These are phyloP conservation scores for Takifugu ocellatus DNA, from an alignment of 2,797 vertebrate species.

Conservation along the genomic window DNA sequence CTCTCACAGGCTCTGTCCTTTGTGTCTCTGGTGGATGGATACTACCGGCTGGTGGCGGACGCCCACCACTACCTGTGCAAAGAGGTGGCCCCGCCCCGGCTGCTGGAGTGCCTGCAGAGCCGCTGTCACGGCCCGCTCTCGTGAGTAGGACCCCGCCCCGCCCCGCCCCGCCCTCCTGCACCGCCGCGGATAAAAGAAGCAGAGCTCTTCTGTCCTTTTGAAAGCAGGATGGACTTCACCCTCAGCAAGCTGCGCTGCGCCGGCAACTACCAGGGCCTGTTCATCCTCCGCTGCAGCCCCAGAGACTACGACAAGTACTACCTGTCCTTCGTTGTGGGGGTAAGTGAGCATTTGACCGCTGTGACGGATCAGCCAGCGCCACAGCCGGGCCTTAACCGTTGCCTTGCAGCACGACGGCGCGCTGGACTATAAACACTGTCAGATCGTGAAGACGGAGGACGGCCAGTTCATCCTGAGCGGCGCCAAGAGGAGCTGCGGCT, in stretches of 20 bases:
- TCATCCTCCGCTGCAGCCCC: slow-evolving; percentile 91
- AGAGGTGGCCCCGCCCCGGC: slow-evolving; percentile 88
- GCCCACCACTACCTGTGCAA: slow-evolving; percentile 95
- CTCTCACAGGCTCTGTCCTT: slow-evolving; percentile 90
- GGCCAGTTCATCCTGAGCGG: slow-evolving; percentile 90
- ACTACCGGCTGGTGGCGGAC: slow-evolving; percentile 91
- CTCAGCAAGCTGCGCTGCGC: slow-evolving; percentile 85
- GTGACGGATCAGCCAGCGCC: background rate
- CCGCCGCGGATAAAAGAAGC: background rate
- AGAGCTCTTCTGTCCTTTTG: slow-evolving; percentile 25
- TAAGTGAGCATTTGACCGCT: slow-evolving; percentile 55
- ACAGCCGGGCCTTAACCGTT: background rate
- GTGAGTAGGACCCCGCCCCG: slow-evolving; percentile 74
- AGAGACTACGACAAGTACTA: slow-evolving; percentile 95
- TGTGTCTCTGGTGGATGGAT: slow-evolving; percentile 93
- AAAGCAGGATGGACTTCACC: slow-evolving; percentile 91
- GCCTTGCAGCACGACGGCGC: slow-evolving; percentile 69
- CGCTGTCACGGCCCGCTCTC: slow-evolving; percentile 93
- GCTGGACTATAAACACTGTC: slow-evolving; percentile 91
- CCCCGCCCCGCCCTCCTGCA: background rate
- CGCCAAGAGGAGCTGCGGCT: slow-evolving; percentile 86
- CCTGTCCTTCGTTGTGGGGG: slow-evolving; percentile 93
- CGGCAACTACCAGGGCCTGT: slow-evolving; percentile 87
- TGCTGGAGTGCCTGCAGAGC: slow-evolving; percentile 90
- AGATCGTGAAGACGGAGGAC: slow-evolving; percentile 84